Evolutionary conservation across 2,888 invertebrate species (phyloP).

Genomic region (Callimorpha dominula): DNA sequence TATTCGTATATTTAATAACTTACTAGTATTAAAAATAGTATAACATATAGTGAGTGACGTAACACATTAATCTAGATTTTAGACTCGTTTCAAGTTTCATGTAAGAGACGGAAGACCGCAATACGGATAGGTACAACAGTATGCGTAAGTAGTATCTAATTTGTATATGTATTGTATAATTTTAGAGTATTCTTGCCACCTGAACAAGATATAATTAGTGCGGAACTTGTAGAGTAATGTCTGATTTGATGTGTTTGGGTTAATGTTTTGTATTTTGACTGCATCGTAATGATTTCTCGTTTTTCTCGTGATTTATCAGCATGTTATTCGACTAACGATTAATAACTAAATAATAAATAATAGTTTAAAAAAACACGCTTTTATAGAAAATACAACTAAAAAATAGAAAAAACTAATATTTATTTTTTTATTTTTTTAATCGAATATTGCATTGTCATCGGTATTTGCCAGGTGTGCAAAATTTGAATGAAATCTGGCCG

Average conservation of each 20-base stretch:
- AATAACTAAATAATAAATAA: too few species aligned
- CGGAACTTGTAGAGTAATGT: not conserved
- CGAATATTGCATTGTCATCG: too few species aligned
- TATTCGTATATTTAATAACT: not conserved
- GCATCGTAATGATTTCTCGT: not conserved
- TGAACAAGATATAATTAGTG: not conserved
- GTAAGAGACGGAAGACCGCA: conserved; percentile 1
- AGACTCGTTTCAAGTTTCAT: conserved; percentile 4
- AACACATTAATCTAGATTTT: conserved; percentile 11
- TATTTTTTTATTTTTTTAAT: too few species aligned
- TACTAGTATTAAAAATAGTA: not conserved
- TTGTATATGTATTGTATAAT: not conserved
- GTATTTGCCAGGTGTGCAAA: too few species aligned
- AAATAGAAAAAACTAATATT: too few species aligned
- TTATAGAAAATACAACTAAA: too few species aligned
- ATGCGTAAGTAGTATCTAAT: not conserved
- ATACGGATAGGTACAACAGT: not conserved
- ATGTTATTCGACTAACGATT: not conserved
- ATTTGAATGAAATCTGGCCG: too few species aligned
- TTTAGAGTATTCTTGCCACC: not conserved
- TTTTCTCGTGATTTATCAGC: not conserved
- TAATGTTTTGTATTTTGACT: not conserved
- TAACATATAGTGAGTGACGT: not conserved
- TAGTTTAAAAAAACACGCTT: too few species aligned
- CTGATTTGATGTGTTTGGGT: not conserved